Base-by-base conservation (phyloP, 1,140 invertebrate species). In the Drosophila nikananu region DNA sequence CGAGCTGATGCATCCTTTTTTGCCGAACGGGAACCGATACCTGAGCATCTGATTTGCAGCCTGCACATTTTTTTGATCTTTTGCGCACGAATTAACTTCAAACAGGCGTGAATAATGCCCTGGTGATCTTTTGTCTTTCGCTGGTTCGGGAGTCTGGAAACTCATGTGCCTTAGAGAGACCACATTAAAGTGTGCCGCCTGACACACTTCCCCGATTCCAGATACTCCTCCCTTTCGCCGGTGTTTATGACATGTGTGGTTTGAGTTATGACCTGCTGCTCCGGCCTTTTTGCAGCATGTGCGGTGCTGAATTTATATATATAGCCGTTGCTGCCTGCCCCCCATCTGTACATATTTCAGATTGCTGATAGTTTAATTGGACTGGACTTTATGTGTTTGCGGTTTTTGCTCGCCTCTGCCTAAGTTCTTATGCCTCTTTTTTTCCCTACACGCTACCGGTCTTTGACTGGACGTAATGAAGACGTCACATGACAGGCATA, bases 351-450 rank as follows among this genome's bases (percentile, higher is more conserved):
- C 72, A 52, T 65, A 75, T 83, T 64, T 89, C 61, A 83, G 84
- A 86, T 86, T 72, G 67, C 84, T 86, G 83, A 89, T 86, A 89
- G 72, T 86, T 86, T 86, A 86, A 86, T 86, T 86, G 83, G 76
- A 74, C 81, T 74, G 55, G 80, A 87, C 71, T 80, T 64, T 66
- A 82, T 83, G 74, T 73, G 52, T 62, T 63, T 77, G 66, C 59
- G 54, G 60, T 65, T 67, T 67, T 60, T 66, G 52, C 70, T 77
- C 48, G 54, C 42, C 58, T 23, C 48, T 35, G 49, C 32, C 32
- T 48, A 42, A 23, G 46, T 60, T 60, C 51, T 35, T 48, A 12
- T 41, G 35, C 21, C n/a, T 39, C 41, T 21, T 42, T 27, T 30
- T 42, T 68, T 5, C 37, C n/a, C 6, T 15, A n/a, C 30, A 27